Conservation (phyloP, 2,113 vertebrate species). For the Hippocampus barbouri region DNA sequence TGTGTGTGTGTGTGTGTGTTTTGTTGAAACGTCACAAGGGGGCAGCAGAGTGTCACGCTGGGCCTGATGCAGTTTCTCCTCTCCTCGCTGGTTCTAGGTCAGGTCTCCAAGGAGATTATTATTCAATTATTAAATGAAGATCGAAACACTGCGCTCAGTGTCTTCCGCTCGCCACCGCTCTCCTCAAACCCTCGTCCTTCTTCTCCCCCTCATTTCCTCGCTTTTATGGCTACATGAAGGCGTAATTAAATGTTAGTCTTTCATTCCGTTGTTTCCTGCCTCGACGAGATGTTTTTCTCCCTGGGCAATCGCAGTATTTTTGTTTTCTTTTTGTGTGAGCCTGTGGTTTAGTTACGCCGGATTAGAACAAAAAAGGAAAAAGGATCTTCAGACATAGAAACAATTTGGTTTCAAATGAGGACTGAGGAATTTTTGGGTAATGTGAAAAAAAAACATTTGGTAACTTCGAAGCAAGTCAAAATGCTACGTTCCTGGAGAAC, state of each 20-base stretch:
- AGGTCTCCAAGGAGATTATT: conserved; percentile 78
- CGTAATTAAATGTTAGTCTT: conserved; percentile 48
- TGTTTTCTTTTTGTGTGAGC: neutral
- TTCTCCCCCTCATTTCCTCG: conserved; percentile 22
- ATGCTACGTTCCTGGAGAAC: too few species aligned
- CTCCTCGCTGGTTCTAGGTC: conserved; percentile 73
- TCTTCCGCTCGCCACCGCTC: conserved; percentile 48
- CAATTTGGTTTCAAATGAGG: neutral
- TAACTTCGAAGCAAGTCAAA: neutral
- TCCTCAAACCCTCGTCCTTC: conserved; percentile 30
- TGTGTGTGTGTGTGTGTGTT: conserved; percentile 32
- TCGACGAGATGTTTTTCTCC: conserved; percentile 19
- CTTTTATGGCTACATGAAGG: conserved; percentile 19
- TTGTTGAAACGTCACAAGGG: conserved; percentile 57
- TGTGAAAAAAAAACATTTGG: neutral
- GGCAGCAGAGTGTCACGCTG: conserved; percentile 63
- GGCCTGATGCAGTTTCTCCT: conserved; percentile 18
- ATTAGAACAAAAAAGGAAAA: neutral
- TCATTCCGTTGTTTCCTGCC: conserved; percentile 21
- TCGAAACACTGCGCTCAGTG: conserved; percentile 67
- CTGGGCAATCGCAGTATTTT: neutral
- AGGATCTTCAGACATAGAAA: neutral
- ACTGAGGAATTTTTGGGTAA: neutral
- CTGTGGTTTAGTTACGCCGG: neutral
- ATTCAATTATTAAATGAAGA: conserved; percentile 83